Evolutionary conservation across 2,888 invertebrate genomes (phyloP), one percentile per base, ranked within the genome.

Genomic region (Pediacus dermestoides): DNA sequence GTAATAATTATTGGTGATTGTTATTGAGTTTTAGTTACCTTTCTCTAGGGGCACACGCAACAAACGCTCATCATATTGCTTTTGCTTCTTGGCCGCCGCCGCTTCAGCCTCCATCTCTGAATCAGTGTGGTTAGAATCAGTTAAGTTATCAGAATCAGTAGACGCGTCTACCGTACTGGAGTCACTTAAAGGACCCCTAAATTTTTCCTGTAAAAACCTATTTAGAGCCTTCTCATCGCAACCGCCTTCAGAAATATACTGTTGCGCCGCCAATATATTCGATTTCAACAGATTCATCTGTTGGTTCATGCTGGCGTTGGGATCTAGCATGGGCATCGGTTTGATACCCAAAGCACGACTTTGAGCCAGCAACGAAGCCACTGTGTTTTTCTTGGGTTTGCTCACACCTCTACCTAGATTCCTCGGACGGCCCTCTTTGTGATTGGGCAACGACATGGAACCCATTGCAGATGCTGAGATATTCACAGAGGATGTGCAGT

Each of bases 371-470:
- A 91, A 70, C 2, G 90, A 90, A 1, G 91, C 91, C 1, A 91
- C 91, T 0, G 91, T 91, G 66, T 91, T 91, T 74, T 91, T 91
- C 76, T 91, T 91, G 45, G 90, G 90, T 66, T 89, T 89, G 57
- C 88, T 88, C 12, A 89, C 88, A 0, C 90, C 90, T 3, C 89
- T 77, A 13, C 90, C 90, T 14, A 90, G 74, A 70, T 90, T 89
- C 6, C 89, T 76, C 1, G 89, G 88, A 16, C 89, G 70, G 2
- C 88, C 86, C 61, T 89, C 89, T 46, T 88, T 82, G 46, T 68
- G 66, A 52, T 63, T 66, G 4, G 57, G 48, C 30, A 3, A 33
- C 21, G 14, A 42, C 33, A 31, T 21, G 6, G 28, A 28, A n/a
- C 44, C 37, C 4, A 50, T 48, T n/a, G 47, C 44, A 12, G 49